Base-by-base conservation (phyloP, 1,140 invertebrate species). In the Andricus grossulariae region DNA sequence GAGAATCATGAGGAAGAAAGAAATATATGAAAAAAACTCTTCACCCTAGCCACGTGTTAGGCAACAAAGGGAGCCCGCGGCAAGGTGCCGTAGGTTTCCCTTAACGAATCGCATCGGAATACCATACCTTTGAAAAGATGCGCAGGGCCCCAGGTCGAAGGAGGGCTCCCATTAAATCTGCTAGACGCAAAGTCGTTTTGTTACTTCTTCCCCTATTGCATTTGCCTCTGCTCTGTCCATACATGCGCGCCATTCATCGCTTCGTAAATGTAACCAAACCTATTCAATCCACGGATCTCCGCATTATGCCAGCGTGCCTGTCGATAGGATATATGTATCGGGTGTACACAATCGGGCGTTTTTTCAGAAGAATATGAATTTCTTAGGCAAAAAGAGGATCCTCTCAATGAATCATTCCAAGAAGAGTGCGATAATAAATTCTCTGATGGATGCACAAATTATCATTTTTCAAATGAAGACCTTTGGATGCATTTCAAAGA, bases 21-120 rank as follows among this genome's bases (percentile, higher is more conserved):
- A 50, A 78, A 73, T 77, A 50, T 70, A 49, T 55, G 49, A 73
- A 77, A 79, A 72, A 71, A 72, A 57, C 72, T 66, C 55, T 75
- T 83, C 80, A 84, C 80, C 81, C 55, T 74, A 83, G 89, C 88
- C 89, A 91, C 90, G 89, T 90, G 90, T 91, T 89, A 82, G 77
- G 75, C 79, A 86, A 91, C 88, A 90, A 90, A 86, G 86, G 78
- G 72, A 73, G 71, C 84, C 84, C 49, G 79, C 79, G 88, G 88
- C 87, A 91, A 91, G 89, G 88, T 91, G 88, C 84, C 84, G 77
- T 75, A 81, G 82, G 82, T 78, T 25, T 78, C 80, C 81, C 80
- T 83, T 81, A 82, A 84, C 80, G 82, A 82, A 83, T 83, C 75
- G 79, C 75, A 71, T 76, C 50, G 72, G 78, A 55, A 84, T 84